Conservation (phyloP, 2,797 vertebrate genomes). For the Tachyglossus aculeatus region DNA sequence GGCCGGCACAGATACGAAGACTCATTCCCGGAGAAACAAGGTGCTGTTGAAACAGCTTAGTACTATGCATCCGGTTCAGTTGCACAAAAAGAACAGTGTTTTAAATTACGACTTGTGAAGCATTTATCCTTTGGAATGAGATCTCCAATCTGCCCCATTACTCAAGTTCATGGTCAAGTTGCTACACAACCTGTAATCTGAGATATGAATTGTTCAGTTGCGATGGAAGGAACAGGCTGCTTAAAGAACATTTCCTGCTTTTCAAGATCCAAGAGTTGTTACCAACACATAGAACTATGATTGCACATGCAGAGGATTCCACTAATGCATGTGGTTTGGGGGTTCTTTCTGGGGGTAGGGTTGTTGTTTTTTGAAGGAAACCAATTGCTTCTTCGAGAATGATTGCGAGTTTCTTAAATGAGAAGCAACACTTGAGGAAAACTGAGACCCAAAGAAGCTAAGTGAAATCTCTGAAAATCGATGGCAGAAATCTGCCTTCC, state of each 20-base stretch:
- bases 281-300: not conserved
- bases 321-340: too few species aligned
- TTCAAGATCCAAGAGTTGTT: not conserved
- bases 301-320: too few species aligned
- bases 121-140: conserved; percentile 53
- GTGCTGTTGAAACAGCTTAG: conserved; percentile 10
- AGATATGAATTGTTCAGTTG: not conserved
- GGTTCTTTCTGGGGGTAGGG: too few species aligned
- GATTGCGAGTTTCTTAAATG: too few species aligned
- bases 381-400: too few species aligned
- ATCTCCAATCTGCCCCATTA: conserved; percentile 31
- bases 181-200: not conserved
- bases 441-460: too few species aligned
- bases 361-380: too few species aligned
- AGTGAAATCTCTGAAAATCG: too few species aligned
- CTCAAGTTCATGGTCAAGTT: not conserved
- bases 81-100: conserved; percentile 20
- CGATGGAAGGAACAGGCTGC: not conserved
- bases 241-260: not conserved
- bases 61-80: not conserved
- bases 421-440: too few species aligned
- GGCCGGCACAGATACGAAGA: too few species aligned
- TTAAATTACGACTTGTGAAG: conserved; percentile 11
- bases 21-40: conserved; percentile 9
- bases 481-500: too few species aligned